Percentiles rank a stretch among this genome's conserved stretches.
Evolutionary conservation across 2,113 vertebrate genomes (phyloP).

Genomic region (Bubalus kerabau): DNA sequence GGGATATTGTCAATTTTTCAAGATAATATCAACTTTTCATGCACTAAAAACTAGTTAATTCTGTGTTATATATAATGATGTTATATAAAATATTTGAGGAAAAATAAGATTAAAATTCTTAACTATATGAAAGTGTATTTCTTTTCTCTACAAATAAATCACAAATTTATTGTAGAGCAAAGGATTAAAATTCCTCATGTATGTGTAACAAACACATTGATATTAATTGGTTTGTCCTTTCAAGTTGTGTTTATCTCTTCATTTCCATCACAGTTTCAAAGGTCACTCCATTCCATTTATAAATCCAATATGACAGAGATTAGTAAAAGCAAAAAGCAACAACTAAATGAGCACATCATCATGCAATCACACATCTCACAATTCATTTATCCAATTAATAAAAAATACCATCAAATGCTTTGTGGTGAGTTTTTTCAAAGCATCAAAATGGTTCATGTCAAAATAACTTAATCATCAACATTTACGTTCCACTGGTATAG

Average conservation of each 20-base stretch:
- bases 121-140: slow-evolving; percentile 53
- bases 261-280: slow-evolving; percentile 95
- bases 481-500: slow-evolving; percentile 49
- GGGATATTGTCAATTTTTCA: not conserved
- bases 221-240: slow-evolving; percentile 99
- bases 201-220: slow-evolving; percentile 93
- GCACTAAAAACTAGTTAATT: not conserved
- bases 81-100: not conserved
- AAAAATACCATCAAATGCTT: slow-evolving; percentile 91
- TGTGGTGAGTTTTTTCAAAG: slow-evolving; percentile 85
- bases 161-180: slow-evolving; percentile 76
- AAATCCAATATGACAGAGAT: slow-evolving; percentile 98
- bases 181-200: slow-evolving; percentile 83
- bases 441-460: slow-evolving; percentile 78
- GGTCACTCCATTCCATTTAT: slow-evolving; percentile 95
- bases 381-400: slow-evolving; percentile 98
- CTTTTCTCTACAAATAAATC: slow-evolving; percentile 68
- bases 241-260: slow-evolving; percentile 98
- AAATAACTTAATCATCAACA: slow-evolving; percentile 74
- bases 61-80: not conserved
- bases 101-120: slow-evolving; percentile 27
- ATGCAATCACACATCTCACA: slow-evolving; percentile 92
- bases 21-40: not conserved
- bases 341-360: slow-evolving; percentile 91
- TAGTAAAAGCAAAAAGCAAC: slow-evolving; percentile 91